Conservation (phyloP, 2,113 vertebrate genomes). For the Pyrgilauda ruficollis region DNA sequence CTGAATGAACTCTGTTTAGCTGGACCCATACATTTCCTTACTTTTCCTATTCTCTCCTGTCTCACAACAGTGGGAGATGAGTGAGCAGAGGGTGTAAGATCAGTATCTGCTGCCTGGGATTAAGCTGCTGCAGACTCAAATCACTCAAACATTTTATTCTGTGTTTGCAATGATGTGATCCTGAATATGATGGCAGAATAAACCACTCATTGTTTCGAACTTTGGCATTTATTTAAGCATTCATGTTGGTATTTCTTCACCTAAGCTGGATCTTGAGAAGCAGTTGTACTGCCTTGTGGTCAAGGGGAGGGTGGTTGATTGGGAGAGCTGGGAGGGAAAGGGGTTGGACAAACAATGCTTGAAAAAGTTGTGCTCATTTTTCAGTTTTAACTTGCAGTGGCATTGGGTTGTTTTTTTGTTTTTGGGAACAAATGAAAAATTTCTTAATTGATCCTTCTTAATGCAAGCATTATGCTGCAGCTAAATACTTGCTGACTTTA, state of each 20-base stretch:
- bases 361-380: neutral
- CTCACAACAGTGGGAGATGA: neutral
- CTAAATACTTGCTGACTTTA: neutral
- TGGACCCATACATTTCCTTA: neutral
- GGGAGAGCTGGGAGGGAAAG: neutral
- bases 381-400: neutral
- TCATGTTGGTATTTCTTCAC: neutral
- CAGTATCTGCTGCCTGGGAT: neutral
- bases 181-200: neutral
- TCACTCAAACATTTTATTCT: neutral
- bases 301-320: neutral
- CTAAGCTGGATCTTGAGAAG: neutral
- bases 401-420: neutral
- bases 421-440: neutral
- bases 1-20: neutral
- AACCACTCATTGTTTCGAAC: accelerated
- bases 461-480: neutral
- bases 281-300: neutral
- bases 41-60: neutral
- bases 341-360: neutral
- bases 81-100: neutral
- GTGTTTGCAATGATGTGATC: neutral
- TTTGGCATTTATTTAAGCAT: neutral
- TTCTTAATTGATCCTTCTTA: neutral
- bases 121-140: neutral